Base-by-base conservation (phyloP, 2,113 vertebrate genomes). In the Pimephales promelas region DNA sequence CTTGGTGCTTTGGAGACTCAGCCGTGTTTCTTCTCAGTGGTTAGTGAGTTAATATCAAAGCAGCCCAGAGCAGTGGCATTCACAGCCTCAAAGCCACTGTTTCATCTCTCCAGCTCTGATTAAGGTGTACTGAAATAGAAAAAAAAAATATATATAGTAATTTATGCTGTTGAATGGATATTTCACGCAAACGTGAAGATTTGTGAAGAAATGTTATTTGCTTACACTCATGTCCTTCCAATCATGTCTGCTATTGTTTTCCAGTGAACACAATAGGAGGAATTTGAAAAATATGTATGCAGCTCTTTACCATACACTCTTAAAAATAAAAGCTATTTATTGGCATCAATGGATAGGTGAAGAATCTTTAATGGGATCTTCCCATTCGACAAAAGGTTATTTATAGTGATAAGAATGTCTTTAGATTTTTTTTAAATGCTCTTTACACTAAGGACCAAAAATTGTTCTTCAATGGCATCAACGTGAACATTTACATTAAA, bases 1-100 rank as follows among this genome's bases (percentile, higher is more conserved):
- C 22, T 54, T 18, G 36, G 70, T 78, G 70, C 80, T 70, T 85
- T 62, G 78, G 79, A 56, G 82, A n/a, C 77, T 45, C 31, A 43
- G 70, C 82, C 13, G 16, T 36, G 62, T 81, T 84, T n/a, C 64
- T 61, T 84, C 26, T 71, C 78, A 76, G 3, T n/a, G 78, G 61
- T 62, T 70, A 22, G 81, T 66, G 64, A 61, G 71, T 64, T 24
- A 22, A n/a, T 64, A 79, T 79, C 36, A 79, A 62, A 64, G 77
- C 77, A 64, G 59, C 40, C 64, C 40, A 43, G 34, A 59, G 75
- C 40, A 79, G 57, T 64, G 59, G 40, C 77, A 64, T 64, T 45
- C 59, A 28, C 28, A 59, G 74, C 28, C 24, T 34, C 24, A 16
- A 59, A 79, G 52, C 52, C 26, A 31, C 16, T 43, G 49, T 56